These are phyloP conservation scores for Melitaea athalia DNA, from an alignment of 2,888 invertebrate genomes.

Conservation along the genomic window DNA sequence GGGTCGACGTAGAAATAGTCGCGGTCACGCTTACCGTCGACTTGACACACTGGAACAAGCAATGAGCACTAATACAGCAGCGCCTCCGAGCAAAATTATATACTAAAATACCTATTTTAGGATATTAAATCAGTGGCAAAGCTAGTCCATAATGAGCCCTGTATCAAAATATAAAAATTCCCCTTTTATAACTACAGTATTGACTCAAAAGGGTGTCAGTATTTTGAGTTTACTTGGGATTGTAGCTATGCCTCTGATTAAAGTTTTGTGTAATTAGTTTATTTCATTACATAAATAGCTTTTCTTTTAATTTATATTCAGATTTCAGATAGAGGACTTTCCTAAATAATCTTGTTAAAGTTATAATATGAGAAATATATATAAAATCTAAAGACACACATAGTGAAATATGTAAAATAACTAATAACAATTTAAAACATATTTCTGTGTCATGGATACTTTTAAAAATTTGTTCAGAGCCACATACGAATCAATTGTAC, in stretches of 20 bases:
- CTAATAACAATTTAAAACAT: too few relatives aligned
- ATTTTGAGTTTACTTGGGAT: too few relatives aligned
- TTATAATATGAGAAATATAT: neutral
- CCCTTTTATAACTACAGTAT: too few relatives aligned
- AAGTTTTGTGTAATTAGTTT: neutral
- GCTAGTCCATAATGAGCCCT: too few relatives aligned
- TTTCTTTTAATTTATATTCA: neutral
- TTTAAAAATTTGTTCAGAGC: too few relatives aligned
- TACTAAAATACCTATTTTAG: slow-evolving; percentile 49
- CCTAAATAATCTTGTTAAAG: neutral
- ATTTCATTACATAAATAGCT: neutral
- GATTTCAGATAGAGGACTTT: neutral
- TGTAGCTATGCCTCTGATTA: too few relatives aligned
- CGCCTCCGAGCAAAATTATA: slow-evolving; percentile 76
- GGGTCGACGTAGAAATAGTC: slow-evolving; percentile 68
- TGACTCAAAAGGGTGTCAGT: too few relatives aligned
- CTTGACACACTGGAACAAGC: slow-evolving; percentile 76
- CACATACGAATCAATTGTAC: too few relatives aligned
- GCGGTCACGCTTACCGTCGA: slow-evolving; percentile 72
- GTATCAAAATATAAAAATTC: too few relatives aligned
- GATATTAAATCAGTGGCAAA: neutral
- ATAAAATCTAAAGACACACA: neutral
- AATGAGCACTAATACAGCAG: slow-evolving; percentile 65
- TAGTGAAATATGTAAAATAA: neutral
- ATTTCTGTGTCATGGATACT: too few relatives aligned